phyloP scores from a whole-genome alignment of 2,797 vertebrate genomes.

The Tapirus indicus region DNA sequence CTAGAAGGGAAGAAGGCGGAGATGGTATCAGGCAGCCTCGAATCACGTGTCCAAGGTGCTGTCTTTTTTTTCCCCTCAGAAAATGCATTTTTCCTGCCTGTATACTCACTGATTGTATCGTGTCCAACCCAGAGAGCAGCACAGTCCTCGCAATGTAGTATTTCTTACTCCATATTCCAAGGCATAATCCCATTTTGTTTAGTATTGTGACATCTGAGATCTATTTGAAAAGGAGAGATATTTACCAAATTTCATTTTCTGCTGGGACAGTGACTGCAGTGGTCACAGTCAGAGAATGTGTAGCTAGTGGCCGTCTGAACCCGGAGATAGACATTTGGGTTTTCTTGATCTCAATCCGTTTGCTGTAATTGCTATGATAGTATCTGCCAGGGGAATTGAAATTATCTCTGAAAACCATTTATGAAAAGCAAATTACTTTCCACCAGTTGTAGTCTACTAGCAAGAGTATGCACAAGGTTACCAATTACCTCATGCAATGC shows the following conservation, averaged over 20 bases:
- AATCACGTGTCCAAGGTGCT: background rate
- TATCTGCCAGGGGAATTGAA: background rate
- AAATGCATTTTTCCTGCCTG: background rate
- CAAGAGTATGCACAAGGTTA: background rate
- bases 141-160: too few species aligned
- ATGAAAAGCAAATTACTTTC: background rate
- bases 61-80: too few species aligned
- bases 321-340: background rate
- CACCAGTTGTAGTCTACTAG: background rate
- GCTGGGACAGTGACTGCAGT: too few species aligned
- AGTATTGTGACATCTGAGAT: background rate
- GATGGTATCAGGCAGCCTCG: background rate
- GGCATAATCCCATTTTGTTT: background rate
- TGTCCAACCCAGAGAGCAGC: background rate
- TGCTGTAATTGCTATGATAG: background rate
- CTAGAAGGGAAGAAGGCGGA: background rate
- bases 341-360: background rate
- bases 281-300: background rate
- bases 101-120: background rate
- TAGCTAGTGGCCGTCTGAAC: background rate
- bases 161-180: background rate
- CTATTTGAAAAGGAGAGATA: background rate
- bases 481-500: background rate
- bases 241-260: background rate
- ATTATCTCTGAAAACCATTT: background rate